These are phyloP conservation scores for Neogale vison DNA, from an alignment of 2,113 vertebrate species.

Conservation along the genomic window DNA sequence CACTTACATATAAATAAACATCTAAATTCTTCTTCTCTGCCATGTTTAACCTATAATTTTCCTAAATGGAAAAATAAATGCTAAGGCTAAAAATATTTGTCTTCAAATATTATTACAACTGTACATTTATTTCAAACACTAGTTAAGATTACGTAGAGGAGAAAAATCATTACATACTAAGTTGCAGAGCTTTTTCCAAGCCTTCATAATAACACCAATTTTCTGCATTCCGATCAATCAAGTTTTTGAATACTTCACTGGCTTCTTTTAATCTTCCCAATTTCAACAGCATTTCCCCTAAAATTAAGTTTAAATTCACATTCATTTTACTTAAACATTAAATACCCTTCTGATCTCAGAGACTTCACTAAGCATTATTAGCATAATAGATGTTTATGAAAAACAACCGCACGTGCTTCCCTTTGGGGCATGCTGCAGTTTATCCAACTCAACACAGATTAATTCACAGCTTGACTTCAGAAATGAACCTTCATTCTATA, in stretches of 20 bases:
- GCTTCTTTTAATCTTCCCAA: constrained; percentile 88
- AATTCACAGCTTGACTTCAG: constrained; percentile 43
- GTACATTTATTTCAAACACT: background rate
- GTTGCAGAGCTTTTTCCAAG: constrained; percentile 86
- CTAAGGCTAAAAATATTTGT: constrained; percentile 33
- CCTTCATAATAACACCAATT: constrained; percentile 89
- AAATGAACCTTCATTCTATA: constrained; percentile 23
- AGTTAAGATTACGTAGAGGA: background rate
- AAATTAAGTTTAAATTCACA: constrained; percentile 73
- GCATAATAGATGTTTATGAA: background rate
- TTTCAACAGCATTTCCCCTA: constrained; percentile 88
- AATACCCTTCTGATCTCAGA: constrained; percentile 35
- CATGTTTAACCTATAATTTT: constrained; percentile 37
- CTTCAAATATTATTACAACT: constrained; percentile 9
- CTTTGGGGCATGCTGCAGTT: background rate
- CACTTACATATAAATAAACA: constrained; percentile 49
- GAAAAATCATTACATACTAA: constrained; percentile 83
- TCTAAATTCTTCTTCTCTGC: background rate
- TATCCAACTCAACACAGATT: background rate
- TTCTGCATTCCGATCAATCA: constrained; percentile 88
- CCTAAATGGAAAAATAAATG: constrained; percentile 37
- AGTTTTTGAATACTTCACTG: constrained; percentile 84
- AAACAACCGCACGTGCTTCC: background rate
- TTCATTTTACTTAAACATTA: constrained; percentile 58
- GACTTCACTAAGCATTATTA: constrained; percentile 15